Evolutionary conservation across 2,888 invertebrate genomes (phyloP).

Genomic region (Cabera pusaria): DNA sequence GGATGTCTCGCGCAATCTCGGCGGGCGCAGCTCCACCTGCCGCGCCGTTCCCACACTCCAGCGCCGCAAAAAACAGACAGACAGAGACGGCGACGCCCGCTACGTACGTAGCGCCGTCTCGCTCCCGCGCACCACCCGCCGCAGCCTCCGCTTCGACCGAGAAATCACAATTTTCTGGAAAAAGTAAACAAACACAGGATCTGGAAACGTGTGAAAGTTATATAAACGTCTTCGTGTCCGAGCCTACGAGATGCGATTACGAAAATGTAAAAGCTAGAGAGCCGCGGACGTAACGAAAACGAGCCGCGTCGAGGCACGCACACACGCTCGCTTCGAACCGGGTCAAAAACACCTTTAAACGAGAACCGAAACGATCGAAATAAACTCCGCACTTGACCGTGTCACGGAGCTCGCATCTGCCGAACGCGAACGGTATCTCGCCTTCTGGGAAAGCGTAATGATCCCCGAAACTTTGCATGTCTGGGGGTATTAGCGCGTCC

Average conservation of each 20-base stretch:
- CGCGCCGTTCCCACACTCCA: constrained; percentile 82
- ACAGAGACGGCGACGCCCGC: constrained; percentile 54
- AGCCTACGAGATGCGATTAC: constrained; percentile 70
- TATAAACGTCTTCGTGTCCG: constrained; percentile 37
- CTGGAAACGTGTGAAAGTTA: constrained; percentile 38
- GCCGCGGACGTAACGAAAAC: constrained; percentile 78
- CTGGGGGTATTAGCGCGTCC: constrained; percentile 68
- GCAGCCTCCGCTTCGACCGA: constrained; percentile 59
- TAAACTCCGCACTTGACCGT: constrained; percentile 76
- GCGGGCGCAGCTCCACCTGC: constrained; percentile 82
- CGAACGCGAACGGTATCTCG: constrained; percentile 65
- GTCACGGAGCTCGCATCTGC: constrained; percentile 78
- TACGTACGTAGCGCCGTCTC: constrained; percentile 57
- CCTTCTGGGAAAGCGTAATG: constrained; percentile 79
- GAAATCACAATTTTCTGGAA: constrained; percentile 69
- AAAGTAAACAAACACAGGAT: constrained; percentile 54
- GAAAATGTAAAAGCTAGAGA: constrained; percentile 79
- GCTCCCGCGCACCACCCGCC: constrained; percentile 65
- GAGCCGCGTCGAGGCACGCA: constrained; percentile 59
- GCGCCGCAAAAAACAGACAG: constrained; percentile 80
- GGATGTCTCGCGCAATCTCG: constrained; percentile 82
- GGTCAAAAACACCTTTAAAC: constrained; percentile 81
- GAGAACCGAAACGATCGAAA: constrained; percentile 75
- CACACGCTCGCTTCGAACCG: constrained; percentile 59
- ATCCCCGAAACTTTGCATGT: constrained; percentile 79